Conservation (phyloP, 2,797 vertebrate species). For the Manis pentadactyla region DNA sequence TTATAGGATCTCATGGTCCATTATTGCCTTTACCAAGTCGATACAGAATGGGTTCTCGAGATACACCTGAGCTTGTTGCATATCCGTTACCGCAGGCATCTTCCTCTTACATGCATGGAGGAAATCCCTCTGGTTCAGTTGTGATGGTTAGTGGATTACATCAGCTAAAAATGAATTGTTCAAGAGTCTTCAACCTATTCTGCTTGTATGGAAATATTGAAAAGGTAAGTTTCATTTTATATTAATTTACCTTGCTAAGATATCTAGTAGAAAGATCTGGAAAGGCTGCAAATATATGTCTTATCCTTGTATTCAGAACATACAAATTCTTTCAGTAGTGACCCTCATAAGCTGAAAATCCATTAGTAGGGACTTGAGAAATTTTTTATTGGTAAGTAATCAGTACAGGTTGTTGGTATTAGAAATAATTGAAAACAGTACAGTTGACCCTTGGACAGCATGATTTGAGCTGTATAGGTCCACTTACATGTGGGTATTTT, state of each 20-base stretch:
- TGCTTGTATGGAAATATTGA: slow-evolving; percentile 99
- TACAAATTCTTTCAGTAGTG: slow-evolving; percentile 3
- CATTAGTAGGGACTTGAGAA: background rate
- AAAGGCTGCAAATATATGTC: background rate
- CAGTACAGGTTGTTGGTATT: background rate
- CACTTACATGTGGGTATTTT: too few relatives aligned
- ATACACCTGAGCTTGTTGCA: slow-evolving; percentile 95
- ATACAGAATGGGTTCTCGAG: slow-evolving; percentile 93
- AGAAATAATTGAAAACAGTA: slow-evolving; percentile 5
- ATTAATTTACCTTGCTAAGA: slow-evolving; percentile 37
- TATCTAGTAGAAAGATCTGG: slow-evolving; percentile 43
- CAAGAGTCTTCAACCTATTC: slow-evolving; percentile 98
- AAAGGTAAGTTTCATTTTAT: slow-evolving; percentile 90
- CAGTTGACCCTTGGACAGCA: too few relatives aligned
- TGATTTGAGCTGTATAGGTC: too few relatives aligned
- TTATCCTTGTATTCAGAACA: background rate
- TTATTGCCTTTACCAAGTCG: slow-evolving; percentile 95
- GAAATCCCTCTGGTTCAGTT: slow-evolving; percentile 93
- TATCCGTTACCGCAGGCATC: slow-evolving; percentile 95
- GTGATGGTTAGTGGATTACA: slow-evolving; percentile 98
- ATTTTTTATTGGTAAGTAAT: slow-evolving; percentile 53
- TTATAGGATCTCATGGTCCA: slow-evolving; percentile 93
- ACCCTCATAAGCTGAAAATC: slow-evolving; percentile 1
- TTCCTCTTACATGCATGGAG: slow-evolving; percentile 93
- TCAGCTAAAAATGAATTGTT: slow-evolving; percentile 97